These are phyloP conservation scores for Rallus crepitans DNA, from an alignment of 2,797 vertebrate genomes.

Conservation along the genomic window DNA sequence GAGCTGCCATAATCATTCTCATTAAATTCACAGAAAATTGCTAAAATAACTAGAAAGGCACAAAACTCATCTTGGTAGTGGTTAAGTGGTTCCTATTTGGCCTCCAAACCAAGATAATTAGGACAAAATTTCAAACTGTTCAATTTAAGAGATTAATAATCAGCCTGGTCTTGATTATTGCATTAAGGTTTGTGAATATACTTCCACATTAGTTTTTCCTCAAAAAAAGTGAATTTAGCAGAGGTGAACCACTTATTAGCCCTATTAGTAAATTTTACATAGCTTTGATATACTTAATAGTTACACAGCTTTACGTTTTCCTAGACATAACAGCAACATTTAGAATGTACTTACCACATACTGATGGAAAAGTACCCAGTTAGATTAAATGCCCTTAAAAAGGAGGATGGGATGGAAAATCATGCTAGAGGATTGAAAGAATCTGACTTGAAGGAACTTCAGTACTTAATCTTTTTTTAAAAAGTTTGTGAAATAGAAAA, in stretches of 20 bases:
- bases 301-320: not conserved
- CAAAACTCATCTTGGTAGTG: not conserved
- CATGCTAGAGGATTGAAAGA: not conserved
- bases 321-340: not conserved
- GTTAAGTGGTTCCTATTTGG: not conserved
- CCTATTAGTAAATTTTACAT: not conserved
- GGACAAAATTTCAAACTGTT: not conserved
- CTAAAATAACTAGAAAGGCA: not conserved
- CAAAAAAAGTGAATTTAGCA: not conserved
- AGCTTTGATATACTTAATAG: not conserved
- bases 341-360: not conserved
- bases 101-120: not conserved
- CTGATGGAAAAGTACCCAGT: not conserved
- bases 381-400: not conserved
- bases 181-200: not conserved
- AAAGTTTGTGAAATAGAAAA: not conserved
- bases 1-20: not conserved
- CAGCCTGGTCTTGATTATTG: not conserved
- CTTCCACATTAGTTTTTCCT: not conserved
- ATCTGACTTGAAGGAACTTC: not conserved
- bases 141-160: not conserved
- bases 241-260: not conserved
- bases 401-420: not conserved
- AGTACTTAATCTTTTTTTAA: not conserved
- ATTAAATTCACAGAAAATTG: not conserved